Evolutionary conservation across 2,113 vertebrate species (phyloP).

Genomic region (Myotis davidii): DNA sequence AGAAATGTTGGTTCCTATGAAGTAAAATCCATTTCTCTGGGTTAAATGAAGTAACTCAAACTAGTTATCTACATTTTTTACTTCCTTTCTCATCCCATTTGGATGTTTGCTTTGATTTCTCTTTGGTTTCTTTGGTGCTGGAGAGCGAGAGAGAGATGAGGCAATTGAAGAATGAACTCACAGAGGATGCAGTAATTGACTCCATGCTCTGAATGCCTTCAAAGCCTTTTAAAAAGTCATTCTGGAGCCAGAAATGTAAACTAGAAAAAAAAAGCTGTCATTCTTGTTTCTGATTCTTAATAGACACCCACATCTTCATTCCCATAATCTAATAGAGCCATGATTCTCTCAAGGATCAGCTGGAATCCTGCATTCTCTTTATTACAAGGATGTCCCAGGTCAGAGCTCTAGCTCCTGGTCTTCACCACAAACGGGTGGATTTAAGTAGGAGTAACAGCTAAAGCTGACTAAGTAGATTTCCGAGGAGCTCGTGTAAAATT

Average conservation of each 20-base stretch:
- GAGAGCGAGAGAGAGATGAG: slow-evolving; percentile 6
- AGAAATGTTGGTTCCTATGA: background rate
- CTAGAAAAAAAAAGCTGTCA: background rate
- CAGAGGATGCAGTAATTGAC: background rate
- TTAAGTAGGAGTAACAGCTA: background rate
- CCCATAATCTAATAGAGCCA: background rate
- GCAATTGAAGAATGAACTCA: background rate
- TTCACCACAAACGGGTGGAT: background rate
- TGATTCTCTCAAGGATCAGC: background rate
- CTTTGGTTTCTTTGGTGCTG: background rate
- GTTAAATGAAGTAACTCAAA: background rate
- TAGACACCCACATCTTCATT: background rate
- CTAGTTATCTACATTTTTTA: background rate
- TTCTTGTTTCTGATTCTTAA: slow-evolving; percentile 46
- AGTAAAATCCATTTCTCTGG: background rate
- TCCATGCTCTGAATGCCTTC: slow-evolving; percentile 22
- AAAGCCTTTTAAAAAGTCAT: slow-evolving; percentile 32
- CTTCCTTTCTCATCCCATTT: background rate
- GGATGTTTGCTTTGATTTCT: slow-evolving; percentile 16
- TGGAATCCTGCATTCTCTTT: background rate
- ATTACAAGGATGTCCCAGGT: background rate
- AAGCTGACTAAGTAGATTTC: slow-evolving; percentile 48
- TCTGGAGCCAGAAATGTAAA: background rate
- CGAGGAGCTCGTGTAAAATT: slow-evolving; percentile 45
- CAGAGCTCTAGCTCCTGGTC: background rate